A percentile compares a stretch with the other conserved stretches of the same genome.
Conservation (phyloP, 1,140 invertebrate genomes). For the Drosophila nikananu region DNA sequence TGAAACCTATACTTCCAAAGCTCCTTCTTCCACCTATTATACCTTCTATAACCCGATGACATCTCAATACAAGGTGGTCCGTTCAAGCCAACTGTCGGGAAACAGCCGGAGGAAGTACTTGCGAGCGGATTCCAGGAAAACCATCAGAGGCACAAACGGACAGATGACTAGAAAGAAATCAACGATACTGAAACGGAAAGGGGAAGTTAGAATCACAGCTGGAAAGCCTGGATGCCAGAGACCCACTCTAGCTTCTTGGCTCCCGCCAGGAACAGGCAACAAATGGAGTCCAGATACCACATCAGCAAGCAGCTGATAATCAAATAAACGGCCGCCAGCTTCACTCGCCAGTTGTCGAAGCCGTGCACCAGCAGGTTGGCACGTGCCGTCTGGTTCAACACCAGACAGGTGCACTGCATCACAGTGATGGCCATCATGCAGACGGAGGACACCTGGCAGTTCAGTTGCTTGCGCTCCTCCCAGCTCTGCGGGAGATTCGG, state of each 20-base stretch:
- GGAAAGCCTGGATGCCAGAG: neutral
- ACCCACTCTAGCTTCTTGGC: neutral
- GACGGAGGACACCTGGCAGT: constrained; percentile 7
- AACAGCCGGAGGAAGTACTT: constrained; percentile 42
- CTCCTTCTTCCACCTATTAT: neutral
- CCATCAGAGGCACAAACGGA: constrained; percentile 25
- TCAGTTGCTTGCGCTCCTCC: constrained; percentile 11
- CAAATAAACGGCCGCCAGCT: constrained; percentile 29
- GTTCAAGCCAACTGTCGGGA: constrained; percentile 50
- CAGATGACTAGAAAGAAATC: constrained; percentile 13
- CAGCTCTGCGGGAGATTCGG: constrained; percentile 19
- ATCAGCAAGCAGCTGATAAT: constrained; percentile 12
- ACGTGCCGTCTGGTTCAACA: constrained; percentile 51
- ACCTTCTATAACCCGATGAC: neutral
- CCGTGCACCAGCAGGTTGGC: constrained; percentile 47
- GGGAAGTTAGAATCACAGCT: neutral
- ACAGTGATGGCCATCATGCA: constrained; percentile 31
- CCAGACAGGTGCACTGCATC: constrained; percentile 59
- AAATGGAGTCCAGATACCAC: neutral
- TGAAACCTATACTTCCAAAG: neutral
- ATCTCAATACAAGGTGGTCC: constrained; percentile 31
- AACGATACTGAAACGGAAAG: constrained; percentile 10
- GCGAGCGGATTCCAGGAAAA: constrained; percentile 29
- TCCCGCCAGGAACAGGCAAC: neutral
- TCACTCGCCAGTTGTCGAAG: constrained; percentile 38